phyloP scores from a whole-genome alignment of 2,888 invertebrate species.

The Eledone cirrhosa region DNA sequence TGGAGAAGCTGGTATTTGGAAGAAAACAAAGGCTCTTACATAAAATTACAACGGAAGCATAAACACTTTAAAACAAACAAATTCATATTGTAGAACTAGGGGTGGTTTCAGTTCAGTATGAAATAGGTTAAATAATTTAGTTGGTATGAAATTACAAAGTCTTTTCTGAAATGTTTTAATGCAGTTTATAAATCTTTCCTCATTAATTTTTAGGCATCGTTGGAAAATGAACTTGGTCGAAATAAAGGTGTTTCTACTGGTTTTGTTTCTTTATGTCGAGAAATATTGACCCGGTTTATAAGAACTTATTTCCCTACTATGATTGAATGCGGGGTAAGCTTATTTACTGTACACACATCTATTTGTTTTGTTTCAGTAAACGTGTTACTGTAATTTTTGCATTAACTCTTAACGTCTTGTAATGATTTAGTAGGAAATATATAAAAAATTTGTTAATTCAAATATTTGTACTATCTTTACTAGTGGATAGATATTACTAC shows the following conservation, averaged over 20 bases:
- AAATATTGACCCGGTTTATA: constrained; percentile 58
- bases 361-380: background rate
- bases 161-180: too few relatives aligned
- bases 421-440: background rate
- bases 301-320: constrained; percentile 56
- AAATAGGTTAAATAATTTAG: too few relatives aligned
- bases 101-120: too few relatives aligned
- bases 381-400: background rate
- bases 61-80: too few relatives aligned
- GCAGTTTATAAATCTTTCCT: background rate
- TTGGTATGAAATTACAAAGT: too few relatives aligned
- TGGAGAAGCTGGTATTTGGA: too few relatives aligned
- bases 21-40: too few relatives aligned
- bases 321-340: constrained; percentile 50
- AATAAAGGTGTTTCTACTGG: constrained; percentile 46
- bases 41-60: too few relatives aligned
- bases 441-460: too few relatives aligned
- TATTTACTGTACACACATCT: background rate
- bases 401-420: background rate
- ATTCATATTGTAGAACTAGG: too few relatives aligned
- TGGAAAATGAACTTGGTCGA: constrained; percentile 53
- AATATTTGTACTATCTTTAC: too few relatives aligned
- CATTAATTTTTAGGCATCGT: constrained; percentile 51
- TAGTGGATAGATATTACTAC: background rate
- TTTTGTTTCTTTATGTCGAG: constrained; percentile 62